Base-by-base conservation (phyloP, 2,888 invertebrate species). In the Stegana nigrithorax region DNA sequence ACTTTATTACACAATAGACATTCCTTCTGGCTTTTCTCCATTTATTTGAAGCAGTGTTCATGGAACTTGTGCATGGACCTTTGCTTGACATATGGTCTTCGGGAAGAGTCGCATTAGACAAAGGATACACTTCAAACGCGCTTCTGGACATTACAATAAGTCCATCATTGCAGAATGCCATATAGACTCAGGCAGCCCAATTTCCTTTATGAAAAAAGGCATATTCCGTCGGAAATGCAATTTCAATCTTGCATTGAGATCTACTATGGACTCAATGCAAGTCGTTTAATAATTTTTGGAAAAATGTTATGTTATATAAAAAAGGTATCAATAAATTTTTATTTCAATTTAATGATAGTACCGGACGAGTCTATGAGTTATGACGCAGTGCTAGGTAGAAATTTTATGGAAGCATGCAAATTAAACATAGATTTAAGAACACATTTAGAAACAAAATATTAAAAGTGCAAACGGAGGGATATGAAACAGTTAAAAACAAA, bases 281-380 rank as follows among this genome's bases (percentile, higher is more conserved):
- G 25, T 4, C 25, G 12, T 5, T 14, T 50, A 4, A 26, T 4
- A 6, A 26, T 14, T 12, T 25, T 4, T 25, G 50, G 50, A 50
- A 50, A 50, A 50, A 50, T 17, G 12, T 26, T 25, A 25, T 23
- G 23, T 50, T 50, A 27, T 27, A 8, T 51, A 27, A n/a, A 51
- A 51, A n/a, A n/a, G n/a, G n/a, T n/a, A n/a, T n/a, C n/a, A 51
- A 51, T 51, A 51, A 51, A 51, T 17, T 7, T 51, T 27, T 51
- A 29, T 32, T 29, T 50, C 26, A 4, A 26, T 14, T 14, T 50
- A 27, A 26, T 50, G 1, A 10, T 50, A 4, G 27, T 50, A 6
- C 4, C n/a, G 12, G 14, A 45, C 27, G 29, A 58, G 21, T 45
- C 45, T 21, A 58, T 58, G 45, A 27, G 45, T 26, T 27, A 58